A percentile compares a stretch with the other conserved stretches of the same genome.
Evolutionary conservation across 2,113 vertebrate species (phyloP).

Genomic region (Alethe castanea): DNA sequence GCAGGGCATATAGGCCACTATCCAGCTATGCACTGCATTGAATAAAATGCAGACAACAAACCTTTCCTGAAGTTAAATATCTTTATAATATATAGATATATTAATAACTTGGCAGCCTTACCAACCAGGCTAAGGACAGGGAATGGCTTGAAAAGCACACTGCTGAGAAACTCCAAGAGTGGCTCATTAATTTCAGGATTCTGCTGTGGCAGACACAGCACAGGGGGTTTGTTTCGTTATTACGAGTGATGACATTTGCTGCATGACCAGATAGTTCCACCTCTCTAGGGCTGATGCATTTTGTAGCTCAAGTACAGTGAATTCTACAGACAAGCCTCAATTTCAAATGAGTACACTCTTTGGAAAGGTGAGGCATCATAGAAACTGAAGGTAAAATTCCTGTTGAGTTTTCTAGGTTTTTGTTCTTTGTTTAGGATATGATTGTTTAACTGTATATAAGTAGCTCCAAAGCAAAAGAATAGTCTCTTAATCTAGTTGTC

Average conservation of each 20-base stretch:
- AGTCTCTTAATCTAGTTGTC: not conserved
- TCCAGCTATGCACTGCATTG: not conserved
- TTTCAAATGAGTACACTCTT: rapidly evolving
- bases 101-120: not conserved
- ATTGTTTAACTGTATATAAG: not conserved
- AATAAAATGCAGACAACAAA: not conserved
- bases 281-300: rapidly evolving
- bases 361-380: not conserved
- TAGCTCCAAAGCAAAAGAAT: not conserved
- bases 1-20: not conserved
- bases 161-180: not conserved
- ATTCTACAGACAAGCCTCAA: not conserved
- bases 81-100: not conserved
- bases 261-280: not conserved
- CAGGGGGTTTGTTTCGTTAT: not conserved
- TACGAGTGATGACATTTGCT: not conserved
- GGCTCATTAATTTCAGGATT: not conserved
- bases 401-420: not conserved
- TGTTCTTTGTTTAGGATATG: not conserved
- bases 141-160: not conserved
- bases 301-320: not conserved
- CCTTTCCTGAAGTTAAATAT: not conserved
- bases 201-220: not conserved
- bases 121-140: not conserved
- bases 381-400: not conserved